Conservation (phyloP, 2,797 vertebrate species). For the Nyctalus aviator region DNA sequence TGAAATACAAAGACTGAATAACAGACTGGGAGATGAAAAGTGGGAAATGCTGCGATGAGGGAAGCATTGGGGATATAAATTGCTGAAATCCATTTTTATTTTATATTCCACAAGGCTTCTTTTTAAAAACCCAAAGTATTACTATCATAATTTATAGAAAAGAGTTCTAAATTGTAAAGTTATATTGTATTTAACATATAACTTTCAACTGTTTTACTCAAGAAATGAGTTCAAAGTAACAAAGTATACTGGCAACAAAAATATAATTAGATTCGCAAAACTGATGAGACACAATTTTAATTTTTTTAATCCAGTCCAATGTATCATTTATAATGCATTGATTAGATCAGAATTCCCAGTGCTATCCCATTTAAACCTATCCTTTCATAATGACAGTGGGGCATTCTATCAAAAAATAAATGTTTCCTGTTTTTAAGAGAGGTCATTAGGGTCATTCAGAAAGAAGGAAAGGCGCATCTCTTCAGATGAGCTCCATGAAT, state of each 20-base stretch:
- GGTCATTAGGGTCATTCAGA: background rate
- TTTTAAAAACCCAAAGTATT: slow-evolving; percentile 5
- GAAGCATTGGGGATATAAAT: background rate
- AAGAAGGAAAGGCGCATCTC: background rate
- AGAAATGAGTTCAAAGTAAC: background rate
- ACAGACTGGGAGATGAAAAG: background rate
- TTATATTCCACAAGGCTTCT: background rate
- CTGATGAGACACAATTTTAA: background rate
- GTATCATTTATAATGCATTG: background rate
- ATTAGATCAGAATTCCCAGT: background rate
- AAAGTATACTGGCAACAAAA: background rate
- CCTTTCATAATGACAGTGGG: background rate
- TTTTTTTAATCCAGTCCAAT: background rate
- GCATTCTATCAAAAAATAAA: background rate
- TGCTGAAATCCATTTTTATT: slow-evolving; percentile 42
- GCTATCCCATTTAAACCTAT: background rate
- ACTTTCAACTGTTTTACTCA: background rate
- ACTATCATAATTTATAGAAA: background rate
- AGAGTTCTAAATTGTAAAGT: background rate
- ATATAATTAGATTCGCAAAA: slow-evolving; percentile 1
- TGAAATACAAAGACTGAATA: slow-evolving; percentile 20
- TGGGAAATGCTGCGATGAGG: background rate
- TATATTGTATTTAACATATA: background rate
- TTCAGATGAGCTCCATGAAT: background rate
- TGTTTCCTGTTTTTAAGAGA: background rate